These are phyloP conservation scores for Sebastes paucispinis DNA, from an alignment of 2,797 vertebrate genomes.

Conservation along the genomic window DNA sequence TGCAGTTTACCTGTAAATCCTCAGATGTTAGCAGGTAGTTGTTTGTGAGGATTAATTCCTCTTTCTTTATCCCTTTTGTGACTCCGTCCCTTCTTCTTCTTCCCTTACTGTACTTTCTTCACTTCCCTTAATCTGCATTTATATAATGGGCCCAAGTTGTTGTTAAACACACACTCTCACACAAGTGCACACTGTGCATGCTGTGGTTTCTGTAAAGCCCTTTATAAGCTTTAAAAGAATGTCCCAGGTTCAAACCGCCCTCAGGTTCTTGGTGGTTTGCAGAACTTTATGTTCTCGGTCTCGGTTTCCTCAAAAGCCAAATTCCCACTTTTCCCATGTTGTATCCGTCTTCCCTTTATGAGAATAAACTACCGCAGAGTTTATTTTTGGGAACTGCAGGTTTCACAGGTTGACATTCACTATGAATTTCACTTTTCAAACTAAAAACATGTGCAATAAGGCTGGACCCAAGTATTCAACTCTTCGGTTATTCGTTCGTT, in stretches of 20 bases:
- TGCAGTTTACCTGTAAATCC: conserved; percentile 25
- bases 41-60: conserved; percentile 41
- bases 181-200: conserved; percentile 37
- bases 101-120: conserved; percentile 23
- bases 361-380: neutral
- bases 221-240: conserved; percentile 72
- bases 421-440: neutral
- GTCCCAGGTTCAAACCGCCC: conserved; percentile 55
- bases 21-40: conserved; percentile 32
- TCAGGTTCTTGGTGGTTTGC: conserved; percentile 51
- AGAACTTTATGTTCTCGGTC: conserved; percentile 36
- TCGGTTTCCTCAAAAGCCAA: conserved; percentile 46
- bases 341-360: neutral
- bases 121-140: conserved; percentile 62
- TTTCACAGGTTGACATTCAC: conserved; percentile 3
- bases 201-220: conserved; percentile 69
- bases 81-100: neutral
- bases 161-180: conserved; percentile 22
- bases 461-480: too few species aligned
- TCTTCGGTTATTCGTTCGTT: too few species aligned
- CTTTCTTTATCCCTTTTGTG: conserved; percentile 20
- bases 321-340: conserved; percentile 40
- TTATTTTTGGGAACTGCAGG: conserved; percentile 11
- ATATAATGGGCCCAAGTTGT: conserved; percentile 54
- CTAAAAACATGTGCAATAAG: neutral